These are phyloP conservation scores for Aspidapion aeneum DNA, from an alignment of 2,888 invertebrate genomes.

Conservation along the genomic window DNA sequence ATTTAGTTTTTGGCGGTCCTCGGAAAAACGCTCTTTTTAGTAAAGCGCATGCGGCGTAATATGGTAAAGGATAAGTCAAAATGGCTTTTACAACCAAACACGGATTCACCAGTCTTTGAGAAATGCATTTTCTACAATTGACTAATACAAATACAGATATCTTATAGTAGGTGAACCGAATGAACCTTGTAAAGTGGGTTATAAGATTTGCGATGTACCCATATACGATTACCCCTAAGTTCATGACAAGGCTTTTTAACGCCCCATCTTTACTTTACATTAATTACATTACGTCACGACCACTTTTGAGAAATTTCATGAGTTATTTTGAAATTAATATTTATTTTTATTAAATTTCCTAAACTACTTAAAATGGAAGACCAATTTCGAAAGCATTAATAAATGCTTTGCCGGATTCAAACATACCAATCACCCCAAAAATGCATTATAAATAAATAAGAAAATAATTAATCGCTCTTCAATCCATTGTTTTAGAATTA, in stretches of 20 bases:
- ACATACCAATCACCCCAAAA: slow-evolving; percentile 92
- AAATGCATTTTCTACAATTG: no score
- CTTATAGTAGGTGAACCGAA: no score
- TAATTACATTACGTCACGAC: no score
- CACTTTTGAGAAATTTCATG: no score
- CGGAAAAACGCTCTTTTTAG: slow-evolving; percentile 88
- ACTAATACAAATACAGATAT: no score
- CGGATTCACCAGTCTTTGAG: slow-evolving; percentile 90
- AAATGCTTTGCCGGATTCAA: slow-evolving; percentile 89
- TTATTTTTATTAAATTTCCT: no score
- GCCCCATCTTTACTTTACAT: no score
- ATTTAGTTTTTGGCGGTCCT: slow-evolving; percentile 76
- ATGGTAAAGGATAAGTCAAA: slow-evolving; percentile 95
- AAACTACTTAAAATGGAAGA: slow-evolving; percentile 80
- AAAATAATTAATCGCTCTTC: slow-evolving; percentile 79
- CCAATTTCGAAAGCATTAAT: slow-evolving; percentile 89
- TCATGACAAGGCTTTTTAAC: no score
- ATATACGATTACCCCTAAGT: no score
- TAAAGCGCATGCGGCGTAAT: slow-evolving; percentile 96
- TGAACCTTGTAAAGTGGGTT: no score
- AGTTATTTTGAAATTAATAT: no score
- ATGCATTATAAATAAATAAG: slow-evolving; percentile 89
- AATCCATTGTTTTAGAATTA: slow-evolving; percentile 82
- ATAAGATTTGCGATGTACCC: no score
- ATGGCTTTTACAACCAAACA: slow-evolving; percentile 94